These are phyloP conservation scores for Malurus leucopterus DNA, from an alignment of 2,797 vertebrate species.

Conservation along the genomic window DNA sequence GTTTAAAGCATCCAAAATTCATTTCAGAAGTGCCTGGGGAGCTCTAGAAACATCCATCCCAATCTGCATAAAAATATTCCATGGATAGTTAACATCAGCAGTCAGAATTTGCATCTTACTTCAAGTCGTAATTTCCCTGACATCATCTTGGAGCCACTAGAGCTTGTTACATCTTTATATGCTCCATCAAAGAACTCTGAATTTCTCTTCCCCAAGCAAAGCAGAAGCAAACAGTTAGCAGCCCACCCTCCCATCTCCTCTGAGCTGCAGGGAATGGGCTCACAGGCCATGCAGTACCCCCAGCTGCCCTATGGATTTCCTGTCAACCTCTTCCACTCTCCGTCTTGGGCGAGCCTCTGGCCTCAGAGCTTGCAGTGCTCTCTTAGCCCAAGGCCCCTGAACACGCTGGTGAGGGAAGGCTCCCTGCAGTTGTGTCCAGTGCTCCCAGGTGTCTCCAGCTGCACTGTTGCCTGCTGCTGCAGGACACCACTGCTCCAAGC, in stretches of 20 bases:
- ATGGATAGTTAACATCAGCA: accelerated
- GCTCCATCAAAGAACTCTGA: neutral
- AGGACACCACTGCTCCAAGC: neutral
- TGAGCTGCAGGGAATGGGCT: neutral
- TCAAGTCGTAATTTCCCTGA: neutral
- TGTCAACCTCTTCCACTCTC: neutral
- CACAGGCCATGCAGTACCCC: accelerated
- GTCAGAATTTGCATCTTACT: neutral
- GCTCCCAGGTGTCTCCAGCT: neutral
- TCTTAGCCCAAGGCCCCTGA: neutral
- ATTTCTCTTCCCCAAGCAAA: neutral
- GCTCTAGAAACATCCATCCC: neutral
- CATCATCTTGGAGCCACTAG: neutral
- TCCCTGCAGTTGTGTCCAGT: accelerated
- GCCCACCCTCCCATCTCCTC: neutral
- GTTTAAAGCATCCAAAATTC: neutral
- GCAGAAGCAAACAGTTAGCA: neutral
- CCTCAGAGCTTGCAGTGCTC: neutral
- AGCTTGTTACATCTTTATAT: neutral
- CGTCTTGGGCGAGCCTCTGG: accelerated
- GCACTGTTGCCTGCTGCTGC: neutral
- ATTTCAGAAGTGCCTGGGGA: neutral
- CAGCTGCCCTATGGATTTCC: neutral
- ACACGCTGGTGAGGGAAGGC: neutral
- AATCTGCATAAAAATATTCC: neutral